Evolutionary conservation across 2,113 vertebrate species (phyloP).

Genomic region (Xyrauchen texanus): DNA sequence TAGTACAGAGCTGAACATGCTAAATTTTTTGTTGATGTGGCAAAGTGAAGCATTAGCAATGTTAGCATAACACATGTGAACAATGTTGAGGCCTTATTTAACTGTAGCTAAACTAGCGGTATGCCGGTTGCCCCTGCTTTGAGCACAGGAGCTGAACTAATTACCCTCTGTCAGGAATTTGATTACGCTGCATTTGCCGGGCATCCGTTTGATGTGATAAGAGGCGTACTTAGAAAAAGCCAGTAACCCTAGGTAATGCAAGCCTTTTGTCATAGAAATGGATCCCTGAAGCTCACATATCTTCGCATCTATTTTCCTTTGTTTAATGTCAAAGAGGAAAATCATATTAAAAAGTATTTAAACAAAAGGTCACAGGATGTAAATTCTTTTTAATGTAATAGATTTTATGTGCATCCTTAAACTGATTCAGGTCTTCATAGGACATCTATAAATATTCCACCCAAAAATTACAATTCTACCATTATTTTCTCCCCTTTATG

Average conservation of each 20-base stretch:
- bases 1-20: not conserved
- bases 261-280: slow-evolving; percentile 34
- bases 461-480: too few relatives aligned
- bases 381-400: slow-evolving; percentile 16
- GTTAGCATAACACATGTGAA: slow-evolving; percentile 9
- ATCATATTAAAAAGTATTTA: not conserved
- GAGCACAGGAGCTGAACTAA: slow-evolving; percentile 50
- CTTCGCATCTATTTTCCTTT: slow-evolving; percentile 21
- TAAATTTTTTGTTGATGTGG: not conserved
- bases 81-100: not conserved
- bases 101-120: too few relatives aligned
- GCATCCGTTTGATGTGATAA: slow-evolving; percentile 37
- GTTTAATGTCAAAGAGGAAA: not conserved
- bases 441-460: too few relatives aligned
- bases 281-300: slow-evolving; percentile 16
- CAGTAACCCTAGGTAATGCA: slow-evolving; percentile 36
- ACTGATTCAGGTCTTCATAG: not conserved
- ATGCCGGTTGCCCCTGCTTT: slow-evolving; percentile 38
- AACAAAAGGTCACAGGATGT: not conserved
- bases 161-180: slow-evolving; percentile 54
- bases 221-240: slow-evolving; percentile 20
- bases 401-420: not conserved
- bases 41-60: not conserved
- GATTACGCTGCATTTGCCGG: slow-evolving; percentile 49
- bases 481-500: too few relatives aligned